These are phyloP conservation scores for Hydrotaea diabolus DNA, from an alignment of 2,888 invertebrate species.

Conservation along the genomic window DNA sequence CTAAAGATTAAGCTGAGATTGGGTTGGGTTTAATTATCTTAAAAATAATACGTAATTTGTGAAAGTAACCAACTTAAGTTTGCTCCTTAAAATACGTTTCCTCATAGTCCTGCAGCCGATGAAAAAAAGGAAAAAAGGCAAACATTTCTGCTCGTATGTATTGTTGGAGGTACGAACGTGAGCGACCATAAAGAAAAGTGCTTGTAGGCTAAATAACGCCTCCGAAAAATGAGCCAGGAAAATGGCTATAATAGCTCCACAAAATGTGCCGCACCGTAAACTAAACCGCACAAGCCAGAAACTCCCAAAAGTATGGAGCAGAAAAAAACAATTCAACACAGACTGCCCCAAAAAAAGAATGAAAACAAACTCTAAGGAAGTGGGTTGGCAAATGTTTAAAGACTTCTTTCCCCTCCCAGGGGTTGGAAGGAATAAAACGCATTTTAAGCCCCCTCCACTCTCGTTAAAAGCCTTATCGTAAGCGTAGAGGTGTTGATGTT, in stretches of 20 bases:
- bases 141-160: too few species aligned
- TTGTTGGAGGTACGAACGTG: too few species aligned
- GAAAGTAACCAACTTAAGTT: too few species aligned
- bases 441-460: slow-evolving; percentile 2
- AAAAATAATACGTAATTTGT: too few species aligned
- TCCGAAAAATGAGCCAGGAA: slow-evolving; percentile 73
- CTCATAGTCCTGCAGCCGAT: too few species aligned
- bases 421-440: slow-evolving; percentile 13
- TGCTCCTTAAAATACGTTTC: too few species aligned
- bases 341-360: not conserved
- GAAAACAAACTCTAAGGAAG: not conserved
- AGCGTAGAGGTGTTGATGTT: slow-evolving; percentile 63
- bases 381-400: not conserved
- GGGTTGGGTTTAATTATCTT: too few species aligned
- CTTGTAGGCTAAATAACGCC: slow-evolving; percentile 72
- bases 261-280: slow-evolving; percentile 46
- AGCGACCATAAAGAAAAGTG: slow-evolving; percentile 25
- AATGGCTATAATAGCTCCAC: slow-evolving; percentile 73
- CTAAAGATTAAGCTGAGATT: too few species aligned
- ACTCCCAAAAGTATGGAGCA: slow-evolving; percentile 44
- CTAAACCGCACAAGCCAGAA: slow-evolving; percentile 14
- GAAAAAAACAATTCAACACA: not conserved
- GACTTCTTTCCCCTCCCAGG: not conserved
- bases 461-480: slow-evolving; percentile 42
- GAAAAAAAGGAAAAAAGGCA: too few species aligned